Evolutionary conservation across 2,113 vertebrate genomes (phyloP), one percentile per base, ranked within the genome.

Genomic region (Redunca redunca): DNA sequence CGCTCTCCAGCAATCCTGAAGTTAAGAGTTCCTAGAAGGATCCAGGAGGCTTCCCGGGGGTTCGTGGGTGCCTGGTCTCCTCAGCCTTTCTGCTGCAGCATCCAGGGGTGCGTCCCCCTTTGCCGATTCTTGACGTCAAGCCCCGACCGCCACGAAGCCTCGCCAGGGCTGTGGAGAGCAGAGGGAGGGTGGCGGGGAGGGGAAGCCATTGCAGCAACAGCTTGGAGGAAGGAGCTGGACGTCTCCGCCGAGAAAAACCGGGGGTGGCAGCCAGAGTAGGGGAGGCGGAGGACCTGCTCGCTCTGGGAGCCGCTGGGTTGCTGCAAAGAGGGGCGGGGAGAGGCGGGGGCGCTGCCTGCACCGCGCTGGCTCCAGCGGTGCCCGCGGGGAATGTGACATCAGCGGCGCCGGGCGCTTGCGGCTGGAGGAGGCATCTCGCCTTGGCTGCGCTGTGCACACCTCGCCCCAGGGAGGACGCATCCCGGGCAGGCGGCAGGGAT

Each of bases 311-410:
- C 89, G 2, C 95, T 4, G 71, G 88, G 95, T 92, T 90, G 97
- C 98, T 90, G 97, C 97, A 83, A 88, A 89, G 95, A 82, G 88
- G 88, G 95, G 98, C 74, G 96, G 95, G 92, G 87, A 91, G 96
- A 84, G 58, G 97, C 67, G 93, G 95, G 91, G 96, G 92, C 95
- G 85, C 97, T 50, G 93, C 97, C 87, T 97, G 98, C 98, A 96
- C 97, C 95, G 98, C 98, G 55, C 95, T 46, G 97, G 95, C 96
- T 98, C 98, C 98, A 95, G 98, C 97, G 97, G 97, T 36, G 97
- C 96, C 98, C 97, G 97, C 97, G 97, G 98, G 98, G 98, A 96
- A 98, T 97, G 99, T 98, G 99, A 98, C 97, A 98, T 98, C 98
- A 98, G 97, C 97, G 82, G 97, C 95, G 91, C 96, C 87, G 19